These are phyloP conservation scores for Alethe castanea DNA, from an alignment of 2,113 vertebrate species.

Conservation along the genomic window DNA sequence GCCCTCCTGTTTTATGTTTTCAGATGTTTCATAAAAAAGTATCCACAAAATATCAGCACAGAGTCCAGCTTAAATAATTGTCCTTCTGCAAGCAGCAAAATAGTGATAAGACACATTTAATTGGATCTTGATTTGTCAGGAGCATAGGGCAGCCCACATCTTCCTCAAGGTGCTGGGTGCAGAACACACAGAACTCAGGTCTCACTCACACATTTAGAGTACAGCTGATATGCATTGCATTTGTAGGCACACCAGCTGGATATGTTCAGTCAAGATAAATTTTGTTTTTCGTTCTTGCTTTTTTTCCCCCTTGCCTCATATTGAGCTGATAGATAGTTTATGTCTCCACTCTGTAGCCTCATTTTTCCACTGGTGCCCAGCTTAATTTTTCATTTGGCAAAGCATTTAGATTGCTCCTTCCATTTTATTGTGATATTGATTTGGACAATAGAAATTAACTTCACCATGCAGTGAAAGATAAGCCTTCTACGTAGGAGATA, in stretches of 20 bases:
- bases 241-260: not conserved
- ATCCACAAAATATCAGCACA: not conserved
- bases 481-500: not conserved
- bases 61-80: not conserved
- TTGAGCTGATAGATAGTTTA: not conserved
- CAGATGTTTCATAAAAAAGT: not conserved
- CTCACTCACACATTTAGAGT: not conserved
- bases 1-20: not conserved
- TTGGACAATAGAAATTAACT: not conserved
- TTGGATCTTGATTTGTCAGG: not conserved
- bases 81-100: not conserved
- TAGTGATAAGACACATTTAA: not conserved
- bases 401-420: not conserved
- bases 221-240: accelerated
- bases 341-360: not conserved
- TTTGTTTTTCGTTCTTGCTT: not conserved
- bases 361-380: not conserved
- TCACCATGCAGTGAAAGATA: not conserved
- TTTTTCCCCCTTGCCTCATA: not conserved
- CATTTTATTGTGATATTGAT: not conserved
- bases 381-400: not conserved
- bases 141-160: not conserved
- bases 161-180: not conserved
- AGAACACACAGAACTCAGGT: accelerated
- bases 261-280: not conserved